A percentile compares a stretch with the other conserved stretches of the same genome.
Conservation (phyloP, 2,113 vertebrate species). For the Edolisoma coerulescens region DNA sequence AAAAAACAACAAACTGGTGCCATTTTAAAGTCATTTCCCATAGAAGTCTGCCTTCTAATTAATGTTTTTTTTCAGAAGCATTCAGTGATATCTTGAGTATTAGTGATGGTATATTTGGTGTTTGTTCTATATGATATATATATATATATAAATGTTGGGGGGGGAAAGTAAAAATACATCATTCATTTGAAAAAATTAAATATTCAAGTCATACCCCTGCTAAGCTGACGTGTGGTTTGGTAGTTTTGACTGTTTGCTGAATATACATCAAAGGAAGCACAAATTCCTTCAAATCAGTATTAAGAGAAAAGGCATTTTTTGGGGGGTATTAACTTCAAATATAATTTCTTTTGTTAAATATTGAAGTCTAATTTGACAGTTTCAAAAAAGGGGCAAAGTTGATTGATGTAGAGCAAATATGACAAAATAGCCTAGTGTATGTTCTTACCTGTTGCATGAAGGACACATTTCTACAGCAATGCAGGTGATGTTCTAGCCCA, state of each 20-base stretch:
- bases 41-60: constrained; percentile 75
- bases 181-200: constrained; percentile 64
- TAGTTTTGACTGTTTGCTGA: constrained; percentile 76
- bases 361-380: constrained; percentile 70
- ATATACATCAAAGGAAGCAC: constrained; percentile 72
- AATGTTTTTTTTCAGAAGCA: constrained; percentile 71
- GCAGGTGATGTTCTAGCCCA: constrained; percentile 89
- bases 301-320: constrained; percentile 49
- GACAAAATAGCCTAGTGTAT: constrained; percentile 83
- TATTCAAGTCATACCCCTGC: constrained; percentile 71
- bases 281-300: constrained; percentile 68
- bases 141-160: constrained; percentile 65
- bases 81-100: constrained; percentile 78
- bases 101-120: constrained; percentile 79
- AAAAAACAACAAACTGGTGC: constrained; percentile 47
- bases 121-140: constrained; percentile 73
- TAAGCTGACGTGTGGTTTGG: constrained; percentile 71
- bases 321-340: constrained; percentile 46
- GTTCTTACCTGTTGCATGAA: constrained; percentile 87
- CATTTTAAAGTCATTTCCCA: constrained; percentile 71
- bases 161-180: constrained; percentile 48
- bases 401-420: constrained; percentile 77
- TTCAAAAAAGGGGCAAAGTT: constrained; percentile 56
- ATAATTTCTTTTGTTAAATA: constrained; percentile 50
- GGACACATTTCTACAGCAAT: constrained; percentile 82